Percentiles rank a stretch among this genome's conserved stretches.
phyloP scores from a whole-genome alignment of 2,113 vertebrate species.

The Paramormyrops kingsleyae region DNA sequence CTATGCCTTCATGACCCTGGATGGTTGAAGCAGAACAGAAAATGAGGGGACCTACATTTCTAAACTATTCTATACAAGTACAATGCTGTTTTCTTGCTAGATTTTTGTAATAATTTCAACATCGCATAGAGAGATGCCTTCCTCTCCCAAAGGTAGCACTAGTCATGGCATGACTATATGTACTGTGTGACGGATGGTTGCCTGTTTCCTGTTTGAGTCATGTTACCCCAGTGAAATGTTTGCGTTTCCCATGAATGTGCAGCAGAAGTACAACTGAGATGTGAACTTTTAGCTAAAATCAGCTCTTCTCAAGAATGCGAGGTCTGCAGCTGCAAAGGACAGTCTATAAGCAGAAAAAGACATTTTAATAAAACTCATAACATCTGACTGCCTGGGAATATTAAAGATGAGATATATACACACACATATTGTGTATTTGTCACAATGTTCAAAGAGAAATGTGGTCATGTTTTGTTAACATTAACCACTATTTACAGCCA shows the following conservation, averaged over 20 bases:
- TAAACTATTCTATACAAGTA: background rate
- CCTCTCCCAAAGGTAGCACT: background rate
- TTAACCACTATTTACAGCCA: background rate
- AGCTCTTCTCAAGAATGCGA: background rate
- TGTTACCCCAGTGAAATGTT: background rate
- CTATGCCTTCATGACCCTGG: background rate
- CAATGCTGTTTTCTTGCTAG: background rate
- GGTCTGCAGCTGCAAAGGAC: background rate
- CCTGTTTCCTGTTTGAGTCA: background rate
- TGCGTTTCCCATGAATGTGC: background rate
- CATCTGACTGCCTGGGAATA: background rate
- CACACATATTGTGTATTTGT: background rate
- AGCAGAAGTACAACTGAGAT: background rate
- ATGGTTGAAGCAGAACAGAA: background rate
- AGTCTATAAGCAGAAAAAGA: background rate
- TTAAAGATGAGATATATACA: background rate
- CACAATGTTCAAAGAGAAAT: background rate
- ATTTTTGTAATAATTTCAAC: background rate
- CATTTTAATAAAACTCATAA: background rate
- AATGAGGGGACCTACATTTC: background rate
- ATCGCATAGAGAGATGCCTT: background rate
- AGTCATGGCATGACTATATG: background rate
- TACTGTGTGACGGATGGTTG: background rate
- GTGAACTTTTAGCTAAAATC: background rate
- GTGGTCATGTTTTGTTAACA: background rate